phyloP scores from a whole-genome alignment of 2,113 vertebrate genomes.

The Fulica atra region DNA sequence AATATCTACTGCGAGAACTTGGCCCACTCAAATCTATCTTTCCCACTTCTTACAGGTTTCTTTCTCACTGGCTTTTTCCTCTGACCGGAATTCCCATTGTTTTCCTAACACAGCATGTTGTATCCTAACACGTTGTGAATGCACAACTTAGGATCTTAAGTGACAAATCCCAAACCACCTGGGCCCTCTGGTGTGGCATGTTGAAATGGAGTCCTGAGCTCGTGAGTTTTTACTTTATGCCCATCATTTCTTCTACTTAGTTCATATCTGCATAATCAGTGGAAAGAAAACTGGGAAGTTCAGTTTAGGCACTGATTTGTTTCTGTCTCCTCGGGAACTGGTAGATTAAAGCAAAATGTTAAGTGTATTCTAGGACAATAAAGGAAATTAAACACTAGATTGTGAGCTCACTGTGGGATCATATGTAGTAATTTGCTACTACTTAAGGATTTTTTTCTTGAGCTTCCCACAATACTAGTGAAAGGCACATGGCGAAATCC shows the following conservation, averaged over 20 bases:
- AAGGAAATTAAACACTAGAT: neutral
- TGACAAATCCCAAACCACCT: neutral
- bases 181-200: neutral
- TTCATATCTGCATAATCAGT: neutral
- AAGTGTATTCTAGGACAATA: neutral
- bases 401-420: neutral
- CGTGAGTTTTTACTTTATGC: neutral
- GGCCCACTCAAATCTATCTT: neutral
- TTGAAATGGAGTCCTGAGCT: neutral
- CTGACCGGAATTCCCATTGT: neutral
- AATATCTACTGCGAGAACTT: neutral
- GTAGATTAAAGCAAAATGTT: neutral
- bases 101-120: neutral
- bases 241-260: neutral
- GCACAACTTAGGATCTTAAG: neutral
- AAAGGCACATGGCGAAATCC: constrained; percentile 9
- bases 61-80: neutral
- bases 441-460: neutral
- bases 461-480: neutral
- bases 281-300: neutral
- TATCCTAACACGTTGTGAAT: neutral
- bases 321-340: neutral
- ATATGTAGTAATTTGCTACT: neutral
- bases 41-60: neutral
- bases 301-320: neutral